phyloP scores from a whole-genome alignment of 2,113 vertebrate species.

The Rattus norvegicus region GRCr8 NC_086028.1:75096501-75097000 shows the following conservation, averaged over 20 bases:
- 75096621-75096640: not conserved
- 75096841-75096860: not conserved
- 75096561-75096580: not conserved
- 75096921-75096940: not conserved
- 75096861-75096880: conserved; percentile 25
- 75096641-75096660: not conserved
- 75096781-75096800: conserved; percentile 62
- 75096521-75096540: not conserved
- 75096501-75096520: not conserved
- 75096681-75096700: not conserved
- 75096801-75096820: not conserved
- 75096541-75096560: not conserved
- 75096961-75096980: not conserved
- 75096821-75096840: conserved; percentile 46
- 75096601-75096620: not conserved
- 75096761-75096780: conserved; percentile 65
- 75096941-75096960: not conserved
- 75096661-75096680: not conserved
- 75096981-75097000: not conserved
- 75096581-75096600: not conserved
- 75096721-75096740: not conserved
- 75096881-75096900: not conserved
- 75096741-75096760: conserved; percentile 47
- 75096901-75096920: conserved; percentile 19
- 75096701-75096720: not conserved